Conservation (phyloP, 2,888 invertebrate genomes). For the Eurytoma adleriae region DNA sequence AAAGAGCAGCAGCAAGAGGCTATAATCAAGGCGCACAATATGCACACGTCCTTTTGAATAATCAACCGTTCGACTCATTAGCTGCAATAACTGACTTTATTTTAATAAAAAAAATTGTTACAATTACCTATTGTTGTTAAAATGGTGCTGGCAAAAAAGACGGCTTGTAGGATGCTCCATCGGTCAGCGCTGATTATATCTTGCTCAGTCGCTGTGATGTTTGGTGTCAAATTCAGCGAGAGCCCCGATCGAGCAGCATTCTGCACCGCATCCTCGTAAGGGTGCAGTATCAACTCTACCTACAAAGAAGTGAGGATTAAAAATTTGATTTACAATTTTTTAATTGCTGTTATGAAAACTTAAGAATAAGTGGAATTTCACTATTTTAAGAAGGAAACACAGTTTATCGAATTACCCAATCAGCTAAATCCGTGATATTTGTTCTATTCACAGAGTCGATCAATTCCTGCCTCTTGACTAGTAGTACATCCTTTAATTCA, state of each 20-base stretch:
- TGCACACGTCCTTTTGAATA: not conserved
- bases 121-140: conserved; percentile 94
- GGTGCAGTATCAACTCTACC: conserved; percentile 69
- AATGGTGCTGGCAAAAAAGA: conserved; percentile 93
- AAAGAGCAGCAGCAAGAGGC: not conserved
- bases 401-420: conserved; percentile 75
- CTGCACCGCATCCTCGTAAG: conserved; percentile 79
- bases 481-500: conserved; percentile 76
- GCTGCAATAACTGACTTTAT: not conserved
- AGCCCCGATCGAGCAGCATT: conserved; percentile 85
- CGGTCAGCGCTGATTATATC: conserved; percentile 77
- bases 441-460: conserved; percentile 80
- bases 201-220: conserved; percentile 55
- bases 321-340: not conserved
- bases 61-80: not conserved
- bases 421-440: conserved; percentile 79
- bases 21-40: conserved; percentile 20
- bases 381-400: not conserved
- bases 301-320: conserved; percentile 43
- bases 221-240: conserved; percentile 64
- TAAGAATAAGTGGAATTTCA: too few relatives aligned
- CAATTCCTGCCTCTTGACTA: conserved; percentile 79
- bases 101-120: conserved; percentile 53
- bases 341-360: not conserved
- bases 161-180: conserved; percentile 90